Percentiles rank a stretch among this genome's conserved stretches.
phyloP scores from a whole-genome alignment of 2,797 vertebrate genomes.

The Etheostoma perlongum region DNA sequence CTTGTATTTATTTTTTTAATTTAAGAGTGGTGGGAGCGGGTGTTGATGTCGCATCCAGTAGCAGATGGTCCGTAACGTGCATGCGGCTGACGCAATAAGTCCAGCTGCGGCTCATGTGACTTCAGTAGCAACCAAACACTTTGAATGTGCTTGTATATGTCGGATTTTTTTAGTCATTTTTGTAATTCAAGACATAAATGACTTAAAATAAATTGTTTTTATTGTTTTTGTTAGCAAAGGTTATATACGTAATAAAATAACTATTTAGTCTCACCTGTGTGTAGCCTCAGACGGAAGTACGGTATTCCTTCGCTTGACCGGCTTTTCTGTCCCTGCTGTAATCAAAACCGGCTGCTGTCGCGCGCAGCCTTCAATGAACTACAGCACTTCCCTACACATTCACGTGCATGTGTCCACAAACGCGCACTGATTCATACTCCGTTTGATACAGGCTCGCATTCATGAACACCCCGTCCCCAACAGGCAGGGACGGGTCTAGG shows the following conservation, averaged over 20 bases:
- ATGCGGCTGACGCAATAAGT: constrained; percentile 35
- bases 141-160: constrained; percentile 15
- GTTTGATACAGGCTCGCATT: background rate
- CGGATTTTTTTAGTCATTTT: background rate
- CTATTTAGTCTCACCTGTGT: constrained; percentile 52
- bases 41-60: no score
- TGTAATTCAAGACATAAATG: background rate
- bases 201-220: no score
- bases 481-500: background rate
- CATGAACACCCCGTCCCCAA: background rate
- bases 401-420: background rate
- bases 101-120: background rate
- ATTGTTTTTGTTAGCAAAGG: no score
- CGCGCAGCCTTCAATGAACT: background rate
- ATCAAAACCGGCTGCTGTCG: background rate
- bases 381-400: background rate
- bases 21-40: background rate
- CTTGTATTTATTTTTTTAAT: background rate
- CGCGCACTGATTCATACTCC: no score
- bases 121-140: background rate
- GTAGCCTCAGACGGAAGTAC: background rate
- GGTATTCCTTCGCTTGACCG: background rate
- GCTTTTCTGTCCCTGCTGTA: background rate
- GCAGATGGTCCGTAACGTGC: background rate
- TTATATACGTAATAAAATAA: no score